Base-by-base conservation (phyloP, 2,797 vertebrate genomes). In the Lates japonicus region DNA sequence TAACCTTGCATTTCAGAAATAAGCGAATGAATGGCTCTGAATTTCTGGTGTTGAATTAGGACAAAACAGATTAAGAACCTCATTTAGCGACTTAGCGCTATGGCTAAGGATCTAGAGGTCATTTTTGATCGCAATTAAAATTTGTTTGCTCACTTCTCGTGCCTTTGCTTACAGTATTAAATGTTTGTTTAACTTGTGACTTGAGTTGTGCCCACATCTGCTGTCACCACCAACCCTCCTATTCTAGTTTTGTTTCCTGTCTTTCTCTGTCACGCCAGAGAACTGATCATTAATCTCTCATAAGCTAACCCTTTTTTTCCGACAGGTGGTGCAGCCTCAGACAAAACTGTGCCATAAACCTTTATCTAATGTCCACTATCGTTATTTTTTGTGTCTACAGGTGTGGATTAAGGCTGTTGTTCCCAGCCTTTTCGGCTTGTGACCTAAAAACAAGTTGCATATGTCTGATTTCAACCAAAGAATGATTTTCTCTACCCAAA, bases 281-380 rank as follows among this genome's bases (percentile, higher is more conserved):
- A 20, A 41, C 3, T 12, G 3, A 63, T 31, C 7, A 44, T 49
- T 13, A 37, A 46, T 13, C 4, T 52, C 12, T 57, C 22, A 13
- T 7, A 3, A 31, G 31, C 55, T 44, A 71, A 48, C 14, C 2
- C 67, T 33, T n/a, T 2, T 60, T 67, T 44, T 2, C 2, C 4
- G 11, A 58, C 58, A 75, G 71, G 35, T 55, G 61, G 51, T 37
- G 25, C 59, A 64, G 51, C 39, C 16, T 42, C 4, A 20, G 22
- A 39, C 11, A 25, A 49, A 49, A 70, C 7, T 12, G 49, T 3
- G 3, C 22, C 20, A 51, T 22, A 51, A 12, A 12, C 7, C 2
- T 59, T 65, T 0, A 54, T 74, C 46, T 61, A n/a, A 66, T 62
- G 0, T 66, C 3, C 20, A 46, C 14, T 8, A 25, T 17, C 29